These are phyloP conservation scores for Pangasius krempfi DNA, from an alignment of 2,797 vertebrate species.

Conservation along the genomic window DNA sequence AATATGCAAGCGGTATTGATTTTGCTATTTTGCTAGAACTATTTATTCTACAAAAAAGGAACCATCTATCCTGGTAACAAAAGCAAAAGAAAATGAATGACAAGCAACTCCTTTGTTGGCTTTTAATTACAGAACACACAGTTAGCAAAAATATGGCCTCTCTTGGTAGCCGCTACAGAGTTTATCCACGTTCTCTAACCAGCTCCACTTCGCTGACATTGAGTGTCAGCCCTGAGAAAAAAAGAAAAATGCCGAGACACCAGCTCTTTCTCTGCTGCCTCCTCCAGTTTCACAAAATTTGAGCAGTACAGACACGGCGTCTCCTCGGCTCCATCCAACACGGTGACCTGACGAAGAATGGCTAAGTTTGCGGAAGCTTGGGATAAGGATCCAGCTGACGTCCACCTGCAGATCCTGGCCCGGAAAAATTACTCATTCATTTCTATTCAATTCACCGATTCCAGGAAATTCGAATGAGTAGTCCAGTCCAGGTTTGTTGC, in stretches of 20 bases:
- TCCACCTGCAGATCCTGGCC: background rate
- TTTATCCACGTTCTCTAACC: background rate
- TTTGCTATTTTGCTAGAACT: too few species aligned
- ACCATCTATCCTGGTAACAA: background rate
- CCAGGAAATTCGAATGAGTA: background rate
- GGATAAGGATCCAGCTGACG: background rate
- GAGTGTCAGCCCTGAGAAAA: background rate
- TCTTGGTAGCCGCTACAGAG: background rate
- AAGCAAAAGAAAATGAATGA: background rate
- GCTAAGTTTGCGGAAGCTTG: background rate
- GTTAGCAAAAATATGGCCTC: background rate
- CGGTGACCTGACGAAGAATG: background rate
- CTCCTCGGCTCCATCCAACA: background rate
- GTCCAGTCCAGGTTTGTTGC: background rate
- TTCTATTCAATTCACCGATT: background rate
- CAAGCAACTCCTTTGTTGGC: background rate
- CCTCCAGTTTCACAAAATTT: conserved; percentile 17
- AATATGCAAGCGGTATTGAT: background rate
- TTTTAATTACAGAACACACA: too few species aligned
- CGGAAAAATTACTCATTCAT: background rate
- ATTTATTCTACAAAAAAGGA: background rate
- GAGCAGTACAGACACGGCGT: background rate
- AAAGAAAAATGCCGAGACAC: background rate
- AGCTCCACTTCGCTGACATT: too few species aligned
- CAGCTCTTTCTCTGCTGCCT: background rate